Evolutionary conservation across 2,113 vertebrate species (phyloP).

Genomic region (Hiodon tergisus): DNA sequence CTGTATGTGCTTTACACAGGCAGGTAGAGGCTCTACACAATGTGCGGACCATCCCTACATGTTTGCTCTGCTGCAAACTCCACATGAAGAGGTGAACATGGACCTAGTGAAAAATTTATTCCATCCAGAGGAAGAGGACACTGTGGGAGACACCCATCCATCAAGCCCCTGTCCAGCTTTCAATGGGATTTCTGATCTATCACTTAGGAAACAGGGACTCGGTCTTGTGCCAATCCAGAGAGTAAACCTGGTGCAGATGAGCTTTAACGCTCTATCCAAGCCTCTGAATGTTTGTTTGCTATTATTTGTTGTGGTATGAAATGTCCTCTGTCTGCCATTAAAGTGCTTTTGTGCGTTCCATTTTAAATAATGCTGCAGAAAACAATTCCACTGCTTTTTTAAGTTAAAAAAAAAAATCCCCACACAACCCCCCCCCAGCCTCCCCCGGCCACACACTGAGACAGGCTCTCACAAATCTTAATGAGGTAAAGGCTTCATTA

Average conservation of each 20-base stretch:
- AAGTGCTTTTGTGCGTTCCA: neutral
- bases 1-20: neutral
- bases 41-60: neutral
- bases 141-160: conserved; percentile 52
- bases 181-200: conserved; percentile 57
- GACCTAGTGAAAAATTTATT: conserved; percentile 59
- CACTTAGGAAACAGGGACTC: conserved; percentile 41
- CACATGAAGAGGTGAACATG: conserved; percentile 52
- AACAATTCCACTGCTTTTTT: too few species aligned
- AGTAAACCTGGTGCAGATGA: conserved; percentile 33
- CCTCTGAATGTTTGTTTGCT: neutral
- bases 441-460: neutral
- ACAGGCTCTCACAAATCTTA: conserved; percentile 17
- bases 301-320: neutral
- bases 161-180: conserved; percentile 56
- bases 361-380: neutral
- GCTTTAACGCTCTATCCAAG: neutral
- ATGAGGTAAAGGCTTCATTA: conserved; percentile 25
- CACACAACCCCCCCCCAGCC: too few species aligned
- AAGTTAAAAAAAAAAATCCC: too few species aligned
- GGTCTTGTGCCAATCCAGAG: conserved; percentile 37
- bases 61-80: conserved; percentile 41
- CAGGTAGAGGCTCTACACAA: neutral
- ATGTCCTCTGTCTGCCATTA: neutral
- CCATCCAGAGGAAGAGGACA: conserved; percentile 52